Base-by-base conservation (phyloP, 2,888 invertebrate species). In the Atrina japonica region DNA sequence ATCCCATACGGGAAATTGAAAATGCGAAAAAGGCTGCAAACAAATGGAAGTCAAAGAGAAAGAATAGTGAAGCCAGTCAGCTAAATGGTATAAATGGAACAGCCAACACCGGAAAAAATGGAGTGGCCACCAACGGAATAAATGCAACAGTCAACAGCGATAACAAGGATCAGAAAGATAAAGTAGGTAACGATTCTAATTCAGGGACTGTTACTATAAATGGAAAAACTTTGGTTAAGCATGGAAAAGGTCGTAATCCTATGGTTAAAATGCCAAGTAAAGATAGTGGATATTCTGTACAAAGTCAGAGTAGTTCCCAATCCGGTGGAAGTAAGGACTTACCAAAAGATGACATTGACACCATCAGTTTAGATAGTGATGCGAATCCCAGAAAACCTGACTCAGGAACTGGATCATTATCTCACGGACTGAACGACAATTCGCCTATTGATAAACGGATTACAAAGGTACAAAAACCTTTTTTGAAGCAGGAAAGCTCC, bases 221-320 rank as follows among this genome's bases (percentile, higher is more conserved):
- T 59, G 67, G 63, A 35, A 61, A 72, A 35, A 21, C 50, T 21
- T 49, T 66, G 21, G 27, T 55, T 29, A 72, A 72, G 58, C 50
- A 67, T 67, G 71, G 71, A 21, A 72, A 67, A 56, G 76, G 77
- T 52, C 71, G 81, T 18, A 83, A 82, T 56, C 83, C 85, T 3
- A 77, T 84, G 80, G 81, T 84, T 16, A 84, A 85, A 64, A 83
- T 81, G 73, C 80, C 80, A 3, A 84, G 83, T 66, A 83, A 83
- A 64, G 85, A 85, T 55, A 85, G 85, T 55, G 80, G 84, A 16
- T 83, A 82, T 69, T 85, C 85, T n/a, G 77, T 80, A 23, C 77
- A 80, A 65, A 84, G 84, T 72, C 73, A 79, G 61, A 61, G 66
- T 40, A 77, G 74, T 41, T 82, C 81, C 23, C 71, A 79, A 53